phyloP scores from a whole-genome alignment of 2,113 vertebrate species.

The Bos taurus region DNA sequence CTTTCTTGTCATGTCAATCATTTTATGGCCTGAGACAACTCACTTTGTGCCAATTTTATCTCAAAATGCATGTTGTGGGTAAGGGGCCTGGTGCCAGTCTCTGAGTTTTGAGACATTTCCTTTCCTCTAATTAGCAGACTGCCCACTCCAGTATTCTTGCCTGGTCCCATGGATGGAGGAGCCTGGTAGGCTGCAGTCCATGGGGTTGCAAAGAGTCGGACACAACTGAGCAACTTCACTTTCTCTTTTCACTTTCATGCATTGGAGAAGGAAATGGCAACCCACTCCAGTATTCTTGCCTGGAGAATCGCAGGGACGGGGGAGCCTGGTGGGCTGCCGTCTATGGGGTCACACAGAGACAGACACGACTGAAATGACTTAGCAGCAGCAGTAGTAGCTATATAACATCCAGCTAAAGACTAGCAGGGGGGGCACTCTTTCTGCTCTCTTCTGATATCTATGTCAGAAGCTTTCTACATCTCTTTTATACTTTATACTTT shows the following conservation, averaged over 20 bases:
- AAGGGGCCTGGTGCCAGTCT: not conserved
- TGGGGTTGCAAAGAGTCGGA: fast-evolving
- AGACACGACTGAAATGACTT: no score
- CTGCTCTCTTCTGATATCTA: not conserved
- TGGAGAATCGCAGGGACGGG: no score
- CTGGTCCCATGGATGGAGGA: no score
- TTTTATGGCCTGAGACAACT: not conserved
- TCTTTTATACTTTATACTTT: not conserved
- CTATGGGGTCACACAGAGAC: no score
- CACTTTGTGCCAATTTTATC: not conserved
- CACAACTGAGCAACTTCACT: no score
- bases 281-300: no score
- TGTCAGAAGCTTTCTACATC: not conserved
- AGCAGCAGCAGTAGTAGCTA: not conserved
- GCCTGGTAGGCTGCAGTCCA: no score
- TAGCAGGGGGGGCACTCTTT: not conserved
- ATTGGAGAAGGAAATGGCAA: no score
- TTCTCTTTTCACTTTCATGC: no score
- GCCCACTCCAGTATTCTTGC: no score
- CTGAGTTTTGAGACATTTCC: not conserved
- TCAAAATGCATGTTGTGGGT: not conserved
- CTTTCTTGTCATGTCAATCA: not conserved
- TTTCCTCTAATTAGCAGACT: not conserved
- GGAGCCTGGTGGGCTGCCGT: no score
- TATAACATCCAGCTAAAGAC: not conserved